These are phyloP conservation scores for Orchestia grillus DNA, from an alignment of 1,140 invertebrate species.

Conservation along the genomic window DNA sequence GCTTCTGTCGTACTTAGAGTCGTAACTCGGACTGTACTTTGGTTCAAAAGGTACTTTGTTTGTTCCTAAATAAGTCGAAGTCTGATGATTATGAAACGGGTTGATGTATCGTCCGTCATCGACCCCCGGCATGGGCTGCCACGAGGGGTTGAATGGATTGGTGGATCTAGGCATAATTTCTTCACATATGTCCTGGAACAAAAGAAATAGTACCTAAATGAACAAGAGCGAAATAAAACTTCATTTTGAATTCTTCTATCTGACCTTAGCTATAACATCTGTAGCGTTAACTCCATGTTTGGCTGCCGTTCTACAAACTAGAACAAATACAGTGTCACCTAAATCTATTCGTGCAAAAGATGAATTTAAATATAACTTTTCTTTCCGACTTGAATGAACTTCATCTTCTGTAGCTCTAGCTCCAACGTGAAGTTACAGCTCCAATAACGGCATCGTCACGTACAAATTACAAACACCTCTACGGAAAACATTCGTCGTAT, in stretches of 20 bases:
- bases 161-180: conserved; percentile 42
- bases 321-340: too few relatives aligned
- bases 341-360: neutral
- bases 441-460: too few relatives aligned
- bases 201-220: neutral
- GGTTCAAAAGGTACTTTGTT: conserved; percentile 23
- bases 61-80: conserved; percentile 2
- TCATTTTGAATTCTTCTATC: too few relatives aligned
- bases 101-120: conserved; percentile 43
- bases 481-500: too few relatives aligned
- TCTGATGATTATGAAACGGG: conserved; percentile 37
- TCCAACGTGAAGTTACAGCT: too few relatives aligned
- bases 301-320: neutral
- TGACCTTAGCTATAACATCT: too few relatives aligned
- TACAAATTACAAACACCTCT: too few relatives aligned
- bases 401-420: too few relatives aligned
- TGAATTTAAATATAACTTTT: too few relatives aligned
- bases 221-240: too few relatives aligned
- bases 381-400: too few relatives aligned
- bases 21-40: conserved; percentile 42
- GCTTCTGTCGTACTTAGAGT: neutral
- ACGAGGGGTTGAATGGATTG: conserved; percentile 24
- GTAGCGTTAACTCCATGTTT: too few relatives aligned
- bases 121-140: conserved; percentile 32
- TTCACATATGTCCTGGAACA: conserved; percentile 28